Percentiles rank a stretch among this genome's conserved stretches.
phyloP scores from a whole-genome alignment of 1,140 invertebrate genomes.

The Pogonomyrmex californicus region DNA sequence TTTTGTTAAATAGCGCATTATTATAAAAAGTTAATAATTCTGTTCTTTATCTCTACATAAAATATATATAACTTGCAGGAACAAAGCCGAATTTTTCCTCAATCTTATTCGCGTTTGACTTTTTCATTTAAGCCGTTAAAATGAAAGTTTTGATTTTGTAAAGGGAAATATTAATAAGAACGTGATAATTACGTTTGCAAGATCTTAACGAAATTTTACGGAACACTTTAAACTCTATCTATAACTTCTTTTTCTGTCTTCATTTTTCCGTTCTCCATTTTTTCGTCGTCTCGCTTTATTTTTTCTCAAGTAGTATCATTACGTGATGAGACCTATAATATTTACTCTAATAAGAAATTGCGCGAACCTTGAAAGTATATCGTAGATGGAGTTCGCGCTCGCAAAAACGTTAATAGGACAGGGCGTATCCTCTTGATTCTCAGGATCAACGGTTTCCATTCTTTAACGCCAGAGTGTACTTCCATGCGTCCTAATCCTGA shows the following conservation, averaged over 20 bases:
- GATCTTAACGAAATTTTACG: constrained; percentile 18
- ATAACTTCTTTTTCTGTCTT: neutral
- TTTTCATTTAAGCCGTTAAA: constrained; percentile 16
- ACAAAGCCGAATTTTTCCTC: constrained; percentile 26
- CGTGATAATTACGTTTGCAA: constrained; percentile 15
- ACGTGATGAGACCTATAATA: constrained; percentile 48
- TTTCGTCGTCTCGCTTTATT: constrained; percentile 64
- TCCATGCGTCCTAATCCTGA: constrained; percentile 54
- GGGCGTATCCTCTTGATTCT: constrained; percentile 49
- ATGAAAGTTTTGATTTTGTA: constrained; percentile 6
- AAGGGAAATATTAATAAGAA: constrained; percentile 22
- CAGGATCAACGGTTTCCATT: constrained; percentile 62
- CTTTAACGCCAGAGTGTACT: constrained; percentile 62
- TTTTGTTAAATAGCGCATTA: neutral
- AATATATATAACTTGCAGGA: neutral
- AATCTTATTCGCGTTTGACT: neutral
- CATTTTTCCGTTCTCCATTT: neutral
- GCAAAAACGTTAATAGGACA: constrained; percentile 58
- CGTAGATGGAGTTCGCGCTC: constrained; percentile 28
- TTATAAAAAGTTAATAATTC: constrained; percentile 22
- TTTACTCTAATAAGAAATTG: constrained; percentile 55
- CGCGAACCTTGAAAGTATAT: constrained; percentile 40
- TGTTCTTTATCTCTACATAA: neutral
- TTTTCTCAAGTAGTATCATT: constrained; percentile 58
- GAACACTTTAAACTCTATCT: neutral